These are phyloP conservation scores for Lepeophtheirus nordmannii DNA, from an alignment of 2,888 invertebrate genomes.

Conservation along the genomic window DNA sequence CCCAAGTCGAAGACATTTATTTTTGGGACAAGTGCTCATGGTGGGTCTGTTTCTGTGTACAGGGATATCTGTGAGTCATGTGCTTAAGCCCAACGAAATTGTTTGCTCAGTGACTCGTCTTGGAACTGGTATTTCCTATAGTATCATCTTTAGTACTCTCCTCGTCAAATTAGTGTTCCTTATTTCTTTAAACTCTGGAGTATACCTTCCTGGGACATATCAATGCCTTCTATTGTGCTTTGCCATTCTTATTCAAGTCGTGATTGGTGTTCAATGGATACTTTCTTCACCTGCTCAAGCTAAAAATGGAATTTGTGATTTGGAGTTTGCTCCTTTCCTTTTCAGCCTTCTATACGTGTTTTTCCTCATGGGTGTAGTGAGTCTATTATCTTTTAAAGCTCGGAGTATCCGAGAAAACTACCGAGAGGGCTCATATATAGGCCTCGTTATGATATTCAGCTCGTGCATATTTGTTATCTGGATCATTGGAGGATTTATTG, in stretches of 20 bases:
- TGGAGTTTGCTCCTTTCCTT: not conserved
- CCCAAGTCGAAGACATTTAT: conserved; percentile 64
- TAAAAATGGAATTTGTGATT: not conserved
- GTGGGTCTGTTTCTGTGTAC: conserved; percentile 67
- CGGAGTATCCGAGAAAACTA: conserved; percentile 76
- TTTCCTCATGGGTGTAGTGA: conserved; percentile 28
- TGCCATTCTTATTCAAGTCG: conserved; percentile 63
- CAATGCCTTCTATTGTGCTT: conserved; percentile 70
- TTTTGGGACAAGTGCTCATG: conserved; percentile 69
- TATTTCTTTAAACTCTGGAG: conserved; percentile 73
- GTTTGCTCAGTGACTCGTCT: conserved; percentile 63
- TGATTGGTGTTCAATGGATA: conserved; percentile 35
- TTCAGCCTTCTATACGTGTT: conserved; percentile 53
- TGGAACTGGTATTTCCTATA: conserved; percentile 49
- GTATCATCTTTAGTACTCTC: conserved; percentile 73
- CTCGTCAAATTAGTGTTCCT: conserved; percentile 86
- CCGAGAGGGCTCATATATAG: conserved; percentile 79
- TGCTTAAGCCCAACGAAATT: conserved; percentile 58
- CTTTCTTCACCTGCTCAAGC: conserved; percentile 31
- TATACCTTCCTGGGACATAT: conserved; percentile 79
- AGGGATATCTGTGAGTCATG: conserved; percentile 57
- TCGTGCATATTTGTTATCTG: conserved; percentile 73
- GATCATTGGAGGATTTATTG: conserved; percentile 54
- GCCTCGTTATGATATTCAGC: conserved; percentile 65
- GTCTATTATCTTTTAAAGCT: conserved; percentile 36